phyloP scores from a whole-genome alignment of 1,140 invertebrate species.

The Apis florea region DNA sequence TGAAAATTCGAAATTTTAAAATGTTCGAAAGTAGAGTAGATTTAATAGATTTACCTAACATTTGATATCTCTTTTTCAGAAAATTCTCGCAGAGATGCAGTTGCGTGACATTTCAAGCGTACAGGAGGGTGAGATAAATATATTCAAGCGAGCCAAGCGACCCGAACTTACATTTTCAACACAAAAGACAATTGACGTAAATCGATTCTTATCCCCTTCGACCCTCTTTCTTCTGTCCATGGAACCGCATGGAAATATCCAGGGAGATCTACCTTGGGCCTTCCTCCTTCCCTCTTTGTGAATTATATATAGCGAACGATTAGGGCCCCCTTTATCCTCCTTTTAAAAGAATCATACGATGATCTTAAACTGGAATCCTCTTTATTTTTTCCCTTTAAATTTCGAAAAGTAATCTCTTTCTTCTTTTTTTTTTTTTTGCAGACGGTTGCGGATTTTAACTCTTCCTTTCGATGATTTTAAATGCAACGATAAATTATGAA shows the following conservation, averaged over 20 bases:
- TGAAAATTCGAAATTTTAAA: no score
- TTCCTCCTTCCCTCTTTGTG: no score
- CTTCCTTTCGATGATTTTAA: background rate
- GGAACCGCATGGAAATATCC: background rate
- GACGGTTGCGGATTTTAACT: background rate
- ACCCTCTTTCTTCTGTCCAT: background rate
- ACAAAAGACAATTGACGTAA: conserved; percentile 29
- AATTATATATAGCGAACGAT: background rate
- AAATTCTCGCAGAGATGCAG: background rate
- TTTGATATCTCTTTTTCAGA: background rate
- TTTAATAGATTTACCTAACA: background rate
- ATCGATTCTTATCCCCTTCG: conserved; percentile 30
- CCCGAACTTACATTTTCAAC: conserved; percentile 34
- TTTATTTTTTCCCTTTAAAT: background rate
- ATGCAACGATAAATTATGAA: no score
- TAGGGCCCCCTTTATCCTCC: background rate
- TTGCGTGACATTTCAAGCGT: conserved; percentile 24
- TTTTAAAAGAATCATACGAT: background rate
- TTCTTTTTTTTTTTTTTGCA: background rate
- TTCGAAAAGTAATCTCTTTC: no score
- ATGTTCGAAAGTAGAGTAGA: no score
- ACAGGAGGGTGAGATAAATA: conserved; percentile 34
- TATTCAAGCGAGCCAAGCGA: conserved; percentile 23
- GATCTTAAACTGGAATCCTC: no score
- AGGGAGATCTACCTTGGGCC: background rate